Percentiles rank a stretch among this genome's conserved stretches.
phyloP scores from a whole-genome alignment of 2,888 invertebrate genomes.

The Mythimna lalbum region DNA sequence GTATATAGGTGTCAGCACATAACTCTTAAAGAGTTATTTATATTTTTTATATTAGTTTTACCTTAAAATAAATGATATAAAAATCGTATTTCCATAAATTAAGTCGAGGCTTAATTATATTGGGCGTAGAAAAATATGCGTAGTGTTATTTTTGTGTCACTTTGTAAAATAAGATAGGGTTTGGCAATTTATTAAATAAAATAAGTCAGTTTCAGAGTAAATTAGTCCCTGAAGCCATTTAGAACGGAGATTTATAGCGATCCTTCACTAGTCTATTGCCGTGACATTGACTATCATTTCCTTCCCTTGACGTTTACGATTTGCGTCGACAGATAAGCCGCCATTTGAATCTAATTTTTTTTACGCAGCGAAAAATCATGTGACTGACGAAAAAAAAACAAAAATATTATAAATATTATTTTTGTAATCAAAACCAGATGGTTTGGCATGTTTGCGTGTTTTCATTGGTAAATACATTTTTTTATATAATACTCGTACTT shows the following conservation, averaged over 20 bases:
- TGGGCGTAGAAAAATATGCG: not conserved
- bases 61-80: not conserved
- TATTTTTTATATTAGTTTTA: slow-evolving; percentile 32
- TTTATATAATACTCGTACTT: not conserved
- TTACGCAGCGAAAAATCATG: slow-evolving; percentile 17
- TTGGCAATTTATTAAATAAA: slow-evolving; percentile 7
- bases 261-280: slow-evolving; percentile 17
- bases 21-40: slow-evolving; percentile 12
- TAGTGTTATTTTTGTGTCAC: slow-evolving; percentile 9
- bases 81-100: not conserved
- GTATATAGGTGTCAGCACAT: slow-evolving; percentile 33
- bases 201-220: slow-evolving; percentile 12
- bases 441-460: not conserved
- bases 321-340: slow-evolving; percentile 24
- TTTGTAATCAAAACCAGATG: slow-evolving; percentile 23
- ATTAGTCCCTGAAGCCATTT: slow-evolving; percentile 26
- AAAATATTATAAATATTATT: slow-evolving; percentile 2
- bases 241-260: slow-evolving; percentile 39
- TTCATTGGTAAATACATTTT: slow-evolving; percentile 7
- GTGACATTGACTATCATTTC: slow-evolving; percentile 23
- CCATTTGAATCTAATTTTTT: slow-evolving; percentile 35
- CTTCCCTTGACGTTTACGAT: slow-evolving; percentile 39
- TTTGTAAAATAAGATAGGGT: slow-evolving; percentile 24
- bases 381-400: slow-evolving; percentile 13
- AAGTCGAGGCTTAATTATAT: not conserved